phyloP scores from a whole-genome alignment of 2,113 vertebrate species.

The Mus spicilegus region DNA sequence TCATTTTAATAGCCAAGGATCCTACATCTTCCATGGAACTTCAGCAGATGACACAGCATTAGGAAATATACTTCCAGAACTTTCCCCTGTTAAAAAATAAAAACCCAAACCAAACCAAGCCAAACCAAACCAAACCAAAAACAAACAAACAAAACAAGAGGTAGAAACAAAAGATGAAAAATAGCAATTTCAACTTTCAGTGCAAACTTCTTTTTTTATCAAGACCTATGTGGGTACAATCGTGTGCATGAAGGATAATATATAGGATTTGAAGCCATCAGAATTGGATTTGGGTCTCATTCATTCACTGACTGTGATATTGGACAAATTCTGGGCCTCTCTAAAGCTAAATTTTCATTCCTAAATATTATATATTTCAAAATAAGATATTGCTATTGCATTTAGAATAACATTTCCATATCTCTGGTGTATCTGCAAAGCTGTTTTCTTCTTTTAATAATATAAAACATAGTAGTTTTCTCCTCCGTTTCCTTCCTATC shows the following conservation, averaged over 20 bases:
- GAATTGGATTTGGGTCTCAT: background rate
- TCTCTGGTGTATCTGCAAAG: background rate
- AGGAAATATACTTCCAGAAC: background rate
- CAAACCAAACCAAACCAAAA: background rate
- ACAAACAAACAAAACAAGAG: background rate
- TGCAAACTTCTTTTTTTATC: background rate
- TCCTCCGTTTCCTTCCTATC: background rate
- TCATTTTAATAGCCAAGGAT: background rate
- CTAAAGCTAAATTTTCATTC: background rate
- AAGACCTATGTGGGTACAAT: background rate
- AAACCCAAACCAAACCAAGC: background rate
- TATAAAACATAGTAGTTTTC: background rate
- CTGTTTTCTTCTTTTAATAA: background rate
- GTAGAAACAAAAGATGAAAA: constrained; percentile 29
- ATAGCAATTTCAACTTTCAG: background rate
- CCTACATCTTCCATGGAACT: background rate
- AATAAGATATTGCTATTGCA: background rate
- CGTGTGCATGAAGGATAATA: background rate
- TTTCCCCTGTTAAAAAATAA: background rate
- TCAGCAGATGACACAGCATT: constrained; percentile 19
- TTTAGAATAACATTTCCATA: background rate
- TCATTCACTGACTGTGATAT: background rate
- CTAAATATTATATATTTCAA: background rate
- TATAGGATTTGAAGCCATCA: background rate
- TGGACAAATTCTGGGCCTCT: background rate